Conservation (phyloP, 2,888 invertebrate species). For the Bimastos eiseni region DNA sequence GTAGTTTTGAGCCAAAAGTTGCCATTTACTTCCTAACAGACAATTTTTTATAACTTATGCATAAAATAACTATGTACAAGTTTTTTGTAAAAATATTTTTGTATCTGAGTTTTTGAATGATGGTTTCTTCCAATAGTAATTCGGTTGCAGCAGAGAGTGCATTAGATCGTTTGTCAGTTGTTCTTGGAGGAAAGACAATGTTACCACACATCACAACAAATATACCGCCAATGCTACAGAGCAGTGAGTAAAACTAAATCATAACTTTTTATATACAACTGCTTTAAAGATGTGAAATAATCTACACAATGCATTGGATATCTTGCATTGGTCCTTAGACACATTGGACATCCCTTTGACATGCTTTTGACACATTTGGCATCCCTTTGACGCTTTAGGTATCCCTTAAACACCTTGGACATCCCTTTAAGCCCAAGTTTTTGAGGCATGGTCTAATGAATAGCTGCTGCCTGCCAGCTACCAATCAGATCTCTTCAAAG, state of each 20-base stretch:
- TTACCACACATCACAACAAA: constrained; percentile 83
- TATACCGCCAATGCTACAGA: constrained; percentile 83
- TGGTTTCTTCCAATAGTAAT: constrained; percentile 69
- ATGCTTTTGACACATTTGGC: too few species aligned
- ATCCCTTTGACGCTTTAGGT: too few species aligned
- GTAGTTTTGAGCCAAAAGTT: not conserved
- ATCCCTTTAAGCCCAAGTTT: too few species aligned
- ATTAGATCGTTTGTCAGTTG: constrained; percentile 94
- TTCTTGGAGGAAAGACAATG: constrained; percentile 89
- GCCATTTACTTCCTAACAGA: constrained; percentile 5
- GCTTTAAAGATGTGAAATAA: not conserved
- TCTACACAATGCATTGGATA: not conserved
- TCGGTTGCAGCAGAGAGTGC: constrained; percentile 94
- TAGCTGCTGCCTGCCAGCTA: too few species aligned
- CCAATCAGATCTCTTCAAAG: too few species aligned
- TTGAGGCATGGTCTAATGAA: too few species aligned
- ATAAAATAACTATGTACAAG: not conserved
- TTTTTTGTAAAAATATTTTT: not conserved
- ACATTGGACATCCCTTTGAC: too few species aligned
- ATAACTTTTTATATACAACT: not conserved
- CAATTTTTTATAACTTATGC: not conserved
- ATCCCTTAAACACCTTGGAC: too few species aligned
- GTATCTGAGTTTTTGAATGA: not conserved
- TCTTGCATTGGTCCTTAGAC: too few species aligned
- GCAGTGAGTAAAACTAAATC: constrained; percentile 62